Conservation (phyloP, 37 sponge, comb jelly and placozoan species). For the Chondrosia reniformis region DNA sequence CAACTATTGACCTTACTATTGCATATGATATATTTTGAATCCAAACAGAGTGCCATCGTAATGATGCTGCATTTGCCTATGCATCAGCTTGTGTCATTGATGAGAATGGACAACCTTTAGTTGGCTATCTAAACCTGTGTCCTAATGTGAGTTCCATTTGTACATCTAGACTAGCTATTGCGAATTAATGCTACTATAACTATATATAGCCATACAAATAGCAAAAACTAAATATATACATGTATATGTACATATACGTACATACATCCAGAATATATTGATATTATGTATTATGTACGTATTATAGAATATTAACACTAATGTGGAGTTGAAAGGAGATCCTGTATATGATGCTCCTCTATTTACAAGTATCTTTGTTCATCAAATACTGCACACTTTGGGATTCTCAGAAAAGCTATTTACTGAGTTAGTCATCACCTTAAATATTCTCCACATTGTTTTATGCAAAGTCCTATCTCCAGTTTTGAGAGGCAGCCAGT, state of each 20-base stretch:
- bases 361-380: neutral
- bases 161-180: neutral
- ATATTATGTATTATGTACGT: too few species aligned
- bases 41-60: neutral
- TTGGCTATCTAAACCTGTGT: conserved; percentile 10
- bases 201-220: too few species aligned
- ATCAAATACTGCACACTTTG: neutral
- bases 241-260: too few species aligned
- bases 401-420: conserved; percentile 10
- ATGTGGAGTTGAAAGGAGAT: too few species aligned
- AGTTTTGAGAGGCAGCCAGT: too few species aligned
- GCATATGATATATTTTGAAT: neutral
- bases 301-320: too few species aligned
- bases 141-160: neutral
- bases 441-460: too few species aligned
- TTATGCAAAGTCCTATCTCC: too few species aligned
- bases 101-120: neutral
- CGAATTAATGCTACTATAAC: neutral
- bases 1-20: neutral
- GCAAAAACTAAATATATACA: too few species aligned
- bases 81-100: conserved; percentile 8
- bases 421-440: neutral
- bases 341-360: too few species aligned
- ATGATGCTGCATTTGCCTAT: neutral
- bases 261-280: too few species aligned